A percentile compares a stretch with the other conserved stretches of the same genome.
Evolutionary conservation across 2,888 invertebrate species (phyloP).

Genomic region (Agrypnus murinus): DNA sequence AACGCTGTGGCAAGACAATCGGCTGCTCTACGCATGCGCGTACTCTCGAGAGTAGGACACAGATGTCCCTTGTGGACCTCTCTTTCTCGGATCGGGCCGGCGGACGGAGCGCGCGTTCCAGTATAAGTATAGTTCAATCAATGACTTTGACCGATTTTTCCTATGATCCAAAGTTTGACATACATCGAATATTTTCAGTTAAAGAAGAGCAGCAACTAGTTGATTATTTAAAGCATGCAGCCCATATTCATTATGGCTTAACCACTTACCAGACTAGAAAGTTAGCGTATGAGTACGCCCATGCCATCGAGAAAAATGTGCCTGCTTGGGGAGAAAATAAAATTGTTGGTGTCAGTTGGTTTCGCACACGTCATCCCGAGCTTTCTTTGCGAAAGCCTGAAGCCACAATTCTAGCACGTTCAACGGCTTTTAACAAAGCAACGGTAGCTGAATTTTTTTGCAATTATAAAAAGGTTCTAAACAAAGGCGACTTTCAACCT

Average conservation of each 20-base stretch:
- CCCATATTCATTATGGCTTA: slow-evolving; percentile 53
- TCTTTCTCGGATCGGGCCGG: too few relatives aligned
- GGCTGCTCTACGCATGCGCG: too few relatives aligned
- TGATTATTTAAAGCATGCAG: slow-evolving; percentile 23
- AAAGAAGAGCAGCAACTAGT: slow-evolving; percentile 13
- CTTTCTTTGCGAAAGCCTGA: slow-evolving; percentile 58
- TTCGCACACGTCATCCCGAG: slow-evolving; percentile 40
- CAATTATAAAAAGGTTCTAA: slow-evolving; percentile 55
- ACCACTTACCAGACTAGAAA: slow-evolving; percentile 38
- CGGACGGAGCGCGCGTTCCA: too few relatives aligned
- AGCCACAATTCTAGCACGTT: slow-evolving; percentile 60
- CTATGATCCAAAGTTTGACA: slow-evolving; percentile 14
- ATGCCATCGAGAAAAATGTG: slow-evolving; percentile 54
- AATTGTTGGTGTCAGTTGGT: slow-evolving; percentile 52
- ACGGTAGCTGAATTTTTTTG: slow-evolving; percentile 55
- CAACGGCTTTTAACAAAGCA: slow-evolving; percentile 59
- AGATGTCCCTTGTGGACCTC: too few relatives aligned
- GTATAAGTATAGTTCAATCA: too few relatives aligned
- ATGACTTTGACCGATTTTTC: not conserved
- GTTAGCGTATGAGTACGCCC: slow-evolving; percentile 53
- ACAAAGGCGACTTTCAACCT: slow-evolving; percentile 44
- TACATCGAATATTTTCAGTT: slow-evolving; percentile 16
- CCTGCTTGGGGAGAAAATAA: slow-evolving; percentile 52
- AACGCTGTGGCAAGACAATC: too few relatives aligned
- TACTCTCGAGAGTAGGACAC: too few relatives aligned